Evolutionary conservation across 2,888 invertebrate species (phyloP), one percentile per base, ranked within the genome.

Genomic region (Diloba caeruleocephala): DNA sequence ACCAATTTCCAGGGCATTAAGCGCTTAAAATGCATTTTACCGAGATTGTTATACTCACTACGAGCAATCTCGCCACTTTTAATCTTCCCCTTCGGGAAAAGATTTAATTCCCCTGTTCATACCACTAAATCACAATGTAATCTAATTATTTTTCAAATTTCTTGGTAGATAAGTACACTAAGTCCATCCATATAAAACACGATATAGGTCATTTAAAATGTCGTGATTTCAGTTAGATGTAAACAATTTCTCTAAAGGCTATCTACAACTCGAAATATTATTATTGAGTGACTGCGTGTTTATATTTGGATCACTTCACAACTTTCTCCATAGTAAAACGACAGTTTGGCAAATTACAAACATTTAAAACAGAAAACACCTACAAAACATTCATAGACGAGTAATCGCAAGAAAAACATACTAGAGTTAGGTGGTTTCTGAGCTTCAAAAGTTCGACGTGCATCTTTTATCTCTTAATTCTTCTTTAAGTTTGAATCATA

Each of bases 401-500:
- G 34, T 62, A 56, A 57, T 66, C 49, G 32, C 53, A 64, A 63
- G 45, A 74, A 74, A 72, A 72, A 67, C 57, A 68, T 54, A 71
- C 68, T 65, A 49, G 60, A 74, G 65, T 66, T 66, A 62, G 66
- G 74, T 74, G 73, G 73, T 69, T 69, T 75, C 57, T 75, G 61
- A 56, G 82, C 66, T 80, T 78, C 61, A 64, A 21, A 74, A 89
- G 82, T 87, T 87, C 66, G 76, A 78, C 79, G 81, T 78, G 76
- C 79, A 81, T 76, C 76, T 74, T 80, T 80, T 78, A 81, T 81
- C 78, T 83, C 78, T 78, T 86, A 89, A 90, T 87, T 87, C 87
- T 79, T 85, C 81, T 84, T 81, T 79, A 87, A 90, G 85, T 89
- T 90, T 90, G 87, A 91, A 85, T 89, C 87, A 89, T 85, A 85